Evolutionary conservation across 92 coral and sea anemone genomes (phyloP).

Genomic region (Plumapathes pennacea): DNA sequence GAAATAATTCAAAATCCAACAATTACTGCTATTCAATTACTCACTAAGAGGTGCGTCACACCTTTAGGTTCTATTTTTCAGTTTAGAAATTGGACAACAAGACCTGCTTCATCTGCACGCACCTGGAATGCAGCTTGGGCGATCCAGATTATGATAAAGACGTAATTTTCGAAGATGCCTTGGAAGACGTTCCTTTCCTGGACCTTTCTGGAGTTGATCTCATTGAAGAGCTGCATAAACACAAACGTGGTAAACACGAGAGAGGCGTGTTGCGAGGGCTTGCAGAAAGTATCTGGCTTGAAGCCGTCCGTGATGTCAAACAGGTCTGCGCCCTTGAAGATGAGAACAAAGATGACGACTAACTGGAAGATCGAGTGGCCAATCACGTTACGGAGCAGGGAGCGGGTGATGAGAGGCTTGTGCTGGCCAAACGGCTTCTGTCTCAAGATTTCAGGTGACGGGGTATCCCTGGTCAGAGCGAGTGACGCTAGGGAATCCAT

Average conservation of each 20-base stretch:
- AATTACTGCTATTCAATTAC: too few relatives aligned
- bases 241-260: constrained; percentile 85
- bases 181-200: constrained; percentile 79
- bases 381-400: constrained; percentile 77
- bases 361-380: constrained; percentile 79
- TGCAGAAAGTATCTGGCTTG: constrained; percentile 45
- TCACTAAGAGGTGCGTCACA: too few relatives aligned
- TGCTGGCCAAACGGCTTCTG: constrained; percentile 79
- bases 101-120: not conserved
- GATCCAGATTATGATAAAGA: constrained; percentile 65
- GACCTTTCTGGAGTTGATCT: constrained; percentile 76
- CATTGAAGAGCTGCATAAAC: constrained; percentile 83
- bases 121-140: constrained; percentile 73
- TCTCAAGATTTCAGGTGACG: constrained; percentile 61
- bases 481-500: constrained; percentile 89
- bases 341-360: constrained; percentile 62
- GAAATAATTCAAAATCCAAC: too few relatives aligned
- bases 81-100: too few relatives aligned
- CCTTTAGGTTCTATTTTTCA: too few relatives aligned
- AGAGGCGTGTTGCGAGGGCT: constrained; percentile 71
- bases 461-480: constrained; percentile 76
- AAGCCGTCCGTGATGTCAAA: constrained; percentile 76
- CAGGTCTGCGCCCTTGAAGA: constrained; percentile 68
- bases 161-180: constrained; percentile 61
- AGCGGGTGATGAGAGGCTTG: constrained; percentile 79